phyloP scores from a whole-genome alignment of 1,140 invertebrate genomes.

The Argopecten irradians region DNA sequence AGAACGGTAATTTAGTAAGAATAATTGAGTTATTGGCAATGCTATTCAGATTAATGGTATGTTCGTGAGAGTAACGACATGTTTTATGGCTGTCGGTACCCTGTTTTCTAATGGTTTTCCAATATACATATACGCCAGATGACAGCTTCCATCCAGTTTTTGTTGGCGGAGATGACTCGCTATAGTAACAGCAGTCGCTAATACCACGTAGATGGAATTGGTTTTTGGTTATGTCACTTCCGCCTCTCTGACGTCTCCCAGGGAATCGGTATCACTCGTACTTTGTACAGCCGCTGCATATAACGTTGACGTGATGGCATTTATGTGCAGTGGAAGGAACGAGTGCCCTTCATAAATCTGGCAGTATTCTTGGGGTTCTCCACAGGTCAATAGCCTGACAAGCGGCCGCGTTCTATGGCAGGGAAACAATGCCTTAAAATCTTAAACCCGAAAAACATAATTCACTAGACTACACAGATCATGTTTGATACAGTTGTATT shows the following conservation, averaged over 20 bases:
- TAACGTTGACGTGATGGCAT: slow-evolving; percentile 4
- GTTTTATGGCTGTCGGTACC: background rate
- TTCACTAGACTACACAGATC: background rate
- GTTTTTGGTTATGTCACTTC: slow-evolving; percentile 20
- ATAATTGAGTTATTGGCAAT: slow-evolving; percentile 18
- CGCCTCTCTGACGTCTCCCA: background rate
- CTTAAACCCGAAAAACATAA: background rate
- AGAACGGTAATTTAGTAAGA: slow-evolving; percentile 17
- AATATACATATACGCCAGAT: background rate
- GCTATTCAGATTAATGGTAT: slow-evolving; percentile 12
- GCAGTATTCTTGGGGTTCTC: background rate
- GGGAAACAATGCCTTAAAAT: background rate
- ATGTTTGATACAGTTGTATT: background rate
- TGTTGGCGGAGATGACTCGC: slow-evolving; percentile 1
- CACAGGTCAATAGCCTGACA: background rate
- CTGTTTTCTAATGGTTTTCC: background rate
- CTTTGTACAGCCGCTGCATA: background rate
- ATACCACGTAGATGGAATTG: slow-evolving; percentile 9
- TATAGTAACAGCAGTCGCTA: background rate
- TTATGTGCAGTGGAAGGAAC: slow-evolving; percentile 7
- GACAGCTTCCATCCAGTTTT: slow-evolving; percentile 1
- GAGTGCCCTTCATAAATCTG: slow-evolving; percentile 15
- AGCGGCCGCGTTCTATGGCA: background rate
- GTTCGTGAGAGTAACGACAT: background rate
- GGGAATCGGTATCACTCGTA: background rate